Evolutionary conservation across 2,888 invertebrate species (phyloP), one percentile per base, ranked within the genome.

Genomic region (Leistus spinibarbis): DNA sequence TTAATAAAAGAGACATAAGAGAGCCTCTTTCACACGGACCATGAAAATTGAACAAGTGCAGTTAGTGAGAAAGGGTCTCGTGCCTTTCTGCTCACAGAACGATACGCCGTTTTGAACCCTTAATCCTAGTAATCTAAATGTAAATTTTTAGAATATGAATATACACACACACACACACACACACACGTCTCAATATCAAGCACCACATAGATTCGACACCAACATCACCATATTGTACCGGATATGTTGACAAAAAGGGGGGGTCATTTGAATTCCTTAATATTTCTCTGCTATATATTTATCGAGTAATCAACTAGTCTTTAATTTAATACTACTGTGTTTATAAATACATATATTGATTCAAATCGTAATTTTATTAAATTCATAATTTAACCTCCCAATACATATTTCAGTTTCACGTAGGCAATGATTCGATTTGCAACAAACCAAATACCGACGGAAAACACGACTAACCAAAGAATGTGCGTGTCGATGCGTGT

Each of bases 41-140:
- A 40, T 40, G 40, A 40, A 40, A 40, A 40, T 40, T 40, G 40
- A 40, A 40, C 40, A 40, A 40, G 40, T 40, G 40, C 40, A 40
- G 7, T 4, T 40, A 40, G 40, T 13, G 7, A 13, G 13, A 13
- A 20, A 60, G 60, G 22, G 60, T 60, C 22, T 20, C 20, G 19
- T 20, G 9, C 13, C 54, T 54, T 54, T n/a, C n/a, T n/a, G 54
- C 5, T 13, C 9, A 19, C 3, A 56, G 56, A 60, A 60, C 60
- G 19, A 20, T 60, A 17, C 60, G 60, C 20, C 20, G 20, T 20
- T 54, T 19, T 23, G 23, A 13, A 23, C 40, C 22, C 23, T 16
- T 71, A 71, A 71, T 64, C 71, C 63, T 40, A 40, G 67, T 73
- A 66, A 73, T 73, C 73, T 73, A 73, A 67, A 73, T 73, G 73